Conservation (phyloP, 2,113 vertebrate species). For the Ctenodactylus gundi region DNA sequence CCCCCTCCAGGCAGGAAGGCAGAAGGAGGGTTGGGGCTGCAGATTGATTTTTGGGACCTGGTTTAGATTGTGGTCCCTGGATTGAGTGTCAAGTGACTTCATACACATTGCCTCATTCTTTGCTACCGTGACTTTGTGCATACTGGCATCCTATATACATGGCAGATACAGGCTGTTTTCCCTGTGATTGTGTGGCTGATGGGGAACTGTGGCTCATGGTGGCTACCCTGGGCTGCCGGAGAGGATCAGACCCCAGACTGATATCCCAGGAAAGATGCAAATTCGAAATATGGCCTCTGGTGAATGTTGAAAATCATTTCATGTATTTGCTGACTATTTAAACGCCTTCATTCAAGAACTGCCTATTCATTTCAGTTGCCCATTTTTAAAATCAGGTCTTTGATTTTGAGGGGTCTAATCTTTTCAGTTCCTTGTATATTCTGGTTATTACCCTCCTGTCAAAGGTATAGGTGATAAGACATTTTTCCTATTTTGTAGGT, state of each 20-base stretch:
- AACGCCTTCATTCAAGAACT: too few species aligned
- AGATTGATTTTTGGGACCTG: background rate
- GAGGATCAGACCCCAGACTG: accelerated
- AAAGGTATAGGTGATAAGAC: too few species aligned
- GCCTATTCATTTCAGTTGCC: too few species aligned
- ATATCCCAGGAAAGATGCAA: background rate
- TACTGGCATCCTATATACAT: too few species aligned
- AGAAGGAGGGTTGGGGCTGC: background rate
- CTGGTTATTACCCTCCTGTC: too few species aligned
- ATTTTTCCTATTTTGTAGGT: too few species aligned
- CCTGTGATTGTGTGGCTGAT: background rate
- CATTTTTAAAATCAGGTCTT: too few species aligned
- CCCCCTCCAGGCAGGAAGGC: background rate
- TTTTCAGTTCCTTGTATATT: too few species aligned
- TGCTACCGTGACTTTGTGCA: background rate
- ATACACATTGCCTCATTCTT: background rate
- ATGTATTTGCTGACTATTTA: too few species aligned
- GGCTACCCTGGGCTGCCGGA: accelerated
- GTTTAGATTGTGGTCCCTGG: too few species aligned
- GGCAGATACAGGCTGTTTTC: background rate
- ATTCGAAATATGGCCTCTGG: background rate
- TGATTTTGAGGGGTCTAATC: too few species aligned
- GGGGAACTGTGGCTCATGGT: background rate
- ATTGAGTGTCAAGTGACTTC: background rate
- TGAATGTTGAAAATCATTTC: too few species aligned